A percentile compares a stretch with the other conserved stretches of the same genome.
Conservation (phyloP, 2,113 vertebrate species). For the Picathartes gymnocephalus region DNA sequence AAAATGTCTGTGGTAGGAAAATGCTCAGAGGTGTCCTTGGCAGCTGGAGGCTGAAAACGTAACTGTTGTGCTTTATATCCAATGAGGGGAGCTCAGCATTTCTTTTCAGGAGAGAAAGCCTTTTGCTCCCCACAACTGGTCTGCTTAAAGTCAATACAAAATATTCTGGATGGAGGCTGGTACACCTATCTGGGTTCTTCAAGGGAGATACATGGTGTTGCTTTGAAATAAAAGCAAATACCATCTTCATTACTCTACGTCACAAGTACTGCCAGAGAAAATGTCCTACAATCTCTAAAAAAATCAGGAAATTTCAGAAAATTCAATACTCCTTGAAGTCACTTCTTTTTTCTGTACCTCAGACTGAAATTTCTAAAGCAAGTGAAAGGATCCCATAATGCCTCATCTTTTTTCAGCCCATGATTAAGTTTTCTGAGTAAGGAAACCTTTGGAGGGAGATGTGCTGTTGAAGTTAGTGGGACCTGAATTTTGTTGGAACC, state of each 20-base stretch:
- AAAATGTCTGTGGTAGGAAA: constrained; percentile 57
- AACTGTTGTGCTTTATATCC: not conserved
- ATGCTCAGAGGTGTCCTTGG: constrained; percentile 43
- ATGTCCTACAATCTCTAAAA: not conserved
- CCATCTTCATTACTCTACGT: not conserved
- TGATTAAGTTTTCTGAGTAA: not conserved
- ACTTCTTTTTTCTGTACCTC: not conserved
- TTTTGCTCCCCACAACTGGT: not conserved
- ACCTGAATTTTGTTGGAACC: not conserved
- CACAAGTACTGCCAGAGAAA: not conserved
- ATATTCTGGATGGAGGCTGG: not conserved
- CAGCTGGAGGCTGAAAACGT: not conserved
- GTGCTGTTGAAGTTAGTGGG: not conserved
- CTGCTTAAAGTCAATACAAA: not conserved
- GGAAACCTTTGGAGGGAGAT: not conserved
- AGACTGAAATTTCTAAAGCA: not conserved
- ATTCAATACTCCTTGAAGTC: not conserved
- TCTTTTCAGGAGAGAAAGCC: not conserved
- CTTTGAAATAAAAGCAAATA: not conserved
- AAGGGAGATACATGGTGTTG: not conserved
- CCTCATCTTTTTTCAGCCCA: not conserved
- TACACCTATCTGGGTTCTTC: not conserved
- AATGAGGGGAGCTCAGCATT: not conserved
- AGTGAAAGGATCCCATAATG: not conserved
- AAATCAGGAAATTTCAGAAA: not conserved